phyloP scores from a whole-genome alignment of 2,113 vertebrate genomes.

The Petrocephalus microphthalmus region DNA sequence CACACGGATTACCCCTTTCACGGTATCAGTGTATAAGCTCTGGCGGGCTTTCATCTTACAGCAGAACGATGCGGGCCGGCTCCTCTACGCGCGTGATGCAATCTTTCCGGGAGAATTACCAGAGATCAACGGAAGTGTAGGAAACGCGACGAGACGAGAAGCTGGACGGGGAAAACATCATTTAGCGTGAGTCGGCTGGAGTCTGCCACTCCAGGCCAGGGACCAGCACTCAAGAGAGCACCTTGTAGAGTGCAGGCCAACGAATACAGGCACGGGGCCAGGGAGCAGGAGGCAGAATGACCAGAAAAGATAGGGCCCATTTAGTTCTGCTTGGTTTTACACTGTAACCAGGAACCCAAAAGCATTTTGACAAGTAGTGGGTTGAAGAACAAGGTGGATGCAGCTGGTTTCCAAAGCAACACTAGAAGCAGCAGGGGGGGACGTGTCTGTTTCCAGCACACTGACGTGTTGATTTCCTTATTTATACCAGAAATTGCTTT shows the following conservation, averaged over 20 bases:
- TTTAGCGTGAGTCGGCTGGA: not conserved
- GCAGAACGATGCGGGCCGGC: not conserved
- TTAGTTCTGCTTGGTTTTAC: not conserved
- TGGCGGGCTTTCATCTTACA: not conserved
- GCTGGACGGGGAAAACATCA: not conserved
- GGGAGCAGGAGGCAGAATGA: not conserved
- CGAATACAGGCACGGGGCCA: not conserved
- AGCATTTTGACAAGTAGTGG: not conserved
- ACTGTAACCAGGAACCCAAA: not conserved
- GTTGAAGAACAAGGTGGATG: not conserved
- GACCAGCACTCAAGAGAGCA: not conserved
- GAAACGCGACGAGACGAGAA: not conserved
- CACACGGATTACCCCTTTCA: not conserved
- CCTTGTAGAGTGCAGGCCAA: not conserved
- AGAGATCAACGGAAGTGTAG: not conserved
- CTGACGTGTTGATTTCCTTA: not conserved
- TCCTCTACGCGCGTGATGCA: conserved; percentile 2
- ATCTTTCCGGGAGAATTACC: conserved; percentile 8
- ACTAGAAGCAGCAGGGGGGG: not conserved
- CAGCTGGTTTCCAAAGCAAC: not conserved
- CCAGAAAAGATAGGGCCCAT: not conserved
- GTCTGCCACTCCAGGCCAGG: not conserved
- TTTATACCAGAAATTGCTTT: conserved; percentile 5
- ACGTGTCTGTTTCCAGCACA: not conserved
- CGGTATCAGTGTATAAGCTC: not conserved